phyloP scores from a whole-genome alignment of 2,113 vertebrate genomes.

The Neomonachus schauinslandi region DNA sequence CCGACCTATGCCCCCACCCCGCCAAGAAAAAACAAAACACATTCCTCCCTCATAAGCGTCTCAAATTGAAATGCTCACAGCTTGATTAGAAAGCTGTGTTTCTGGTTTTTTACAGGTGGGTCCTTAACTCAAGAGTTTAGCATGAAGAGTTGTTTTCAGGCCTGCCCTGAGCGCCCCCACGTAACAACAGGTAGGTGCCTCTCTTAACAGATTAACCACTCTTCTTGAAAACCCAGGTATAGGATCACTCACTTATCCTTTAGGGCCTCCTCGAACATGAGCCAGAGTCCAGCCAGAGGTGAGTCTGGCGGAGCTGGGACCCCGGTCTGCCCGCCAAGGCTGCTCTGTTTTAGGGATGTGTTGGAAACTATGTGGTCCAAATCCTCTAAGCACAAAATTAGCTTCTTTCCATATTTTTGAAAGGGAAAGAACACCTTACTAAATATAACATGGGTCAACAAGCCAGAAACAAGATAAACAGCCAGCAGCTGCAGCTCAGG shows the following conservation, averaged over 20 bases:
- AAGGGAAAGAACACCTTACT: conserved; percentile 67
- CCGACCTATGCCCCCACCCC: background rate
- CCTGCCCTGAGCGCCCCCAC: background rate
- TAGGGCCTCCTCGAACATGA: background rate
- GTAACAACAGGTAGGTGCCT: background rate
- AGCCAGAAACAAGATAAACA: conserved; percentile 9
- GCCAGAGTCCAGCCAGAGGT: background rate
- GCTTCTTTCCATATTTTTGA: conserved; percentile 72
- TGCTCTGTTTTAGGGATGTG: background rate
- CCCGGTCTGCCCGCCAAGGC: too few relatives aligned
- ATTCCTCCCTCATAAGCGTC: background rate
- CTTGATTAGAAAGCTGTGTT: background rate
- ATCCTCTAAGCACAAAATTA: conserved; percentile 66
- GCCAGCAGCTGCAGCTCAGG: background rate
- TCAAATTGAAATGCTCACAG: background rate
- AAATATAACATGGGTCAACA: conserved; percentile 68
- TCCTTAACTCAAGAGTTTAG: background rate
- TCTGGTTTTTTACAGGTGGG: background rate
- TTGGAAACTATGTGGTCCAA: background rate
- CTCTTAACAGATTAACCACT: background rate
- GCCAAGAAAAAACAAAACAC: background rate
- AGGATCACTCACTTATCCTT: rapidly evolving
- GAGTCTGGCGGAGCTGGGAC: background rate
- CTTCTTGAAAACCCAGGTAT: background rate
- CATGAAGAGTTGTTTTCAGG: background rate